Conservation (phyloP, 2,113 vertebrate species). For the Enhydra lutris region DNA sequence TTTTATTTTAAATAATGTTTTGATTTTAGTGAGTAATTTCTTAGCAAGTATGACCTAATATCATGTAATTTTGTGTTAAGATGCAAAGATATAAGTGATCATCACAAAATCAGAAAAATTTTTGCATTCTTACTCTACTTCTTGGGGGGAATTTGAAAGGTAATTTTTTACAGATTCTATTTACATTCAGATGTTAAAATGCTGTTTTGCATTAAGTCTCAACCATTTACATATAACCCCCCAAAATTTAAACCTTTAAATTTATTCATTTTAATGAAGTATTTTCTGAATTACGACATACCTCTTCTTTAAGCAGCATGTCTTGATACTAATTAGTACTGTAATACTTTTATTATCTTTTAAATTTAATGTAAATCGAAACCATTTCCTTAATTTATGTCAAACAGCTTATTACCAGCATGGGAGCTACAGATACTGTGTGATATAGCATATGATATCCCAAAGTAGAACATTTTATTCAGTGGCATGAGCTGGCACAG, state of each 20-base stretch:
- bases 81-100: not conserved
- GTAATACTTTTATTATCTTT: slow-evolving; percentile 60
- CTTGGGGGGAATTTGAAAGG: slow-evolving; percentile 24
- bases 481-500: slow-evolving; percentile 68
- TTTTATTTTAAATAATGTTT: slow-evolving; percentile 25
- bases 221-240: not conserved
- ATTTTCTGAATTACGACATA: slow-evolving; percentile 17
- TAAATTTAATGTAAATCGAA: slow-evolving; percentile 59
- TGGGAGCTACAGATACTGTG: slow-evolving; percentile 42
- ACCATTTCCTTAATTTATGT: slow-evolving; percentile 52
- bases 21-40: slow-evolving; percentile 25
- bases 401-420: slow-evolving; percentile 49
- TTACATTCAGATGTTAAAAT: not conserved
- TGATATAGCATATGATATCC: slow-evolving; percentile 60
- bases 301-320: not conserved
- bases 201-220: not conserved
- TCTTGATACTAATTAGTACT: slow-evolving; percentile 56
- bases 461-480: slow-evolving; percentile 80
- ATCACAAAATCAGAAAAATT: slow-evolving; percentile 21
- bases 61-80: not conserved
- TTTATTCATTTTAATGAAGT: slow-evolving; percentile 33
- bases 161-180: slow-evolving; percentile 3
- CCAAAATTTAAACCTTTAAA: slow-evolving; percentile 3
- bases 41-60: not conserved
- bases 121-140: not conserved